A percentile compares a stretch with the other conserved stretches of the same genome.
Evolutionary conservation across 2,113 vertebrate genomes (phyloP).

Genomic region (Phasianus colchicus): DNA sequence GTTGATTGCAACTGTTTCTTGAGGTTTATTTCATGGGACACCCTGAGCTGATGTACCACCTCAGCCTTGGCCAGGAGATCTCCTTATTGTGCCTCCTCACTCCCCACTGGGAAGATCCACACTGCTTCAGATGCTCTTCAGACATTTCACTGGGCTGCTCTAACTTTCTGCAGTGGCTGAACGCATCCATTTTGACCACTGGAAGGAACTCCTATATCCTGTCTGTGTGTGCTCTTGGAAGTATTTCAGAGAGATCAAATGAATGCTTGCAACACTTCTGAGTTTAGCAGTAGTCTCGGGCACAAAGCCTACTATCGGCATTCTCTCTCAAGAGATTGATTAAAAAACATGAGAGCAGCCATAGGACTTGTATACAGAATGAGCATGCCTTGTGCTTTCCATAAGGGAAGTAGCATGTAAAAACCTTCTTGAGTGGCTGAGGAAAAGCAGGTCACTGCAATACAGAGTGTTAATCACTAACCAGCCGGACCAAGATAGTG

Average conservation of each 20-base stretch:
- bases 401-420: neutral
- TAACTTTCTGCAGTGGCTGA: neutral
- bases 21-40: neutral
- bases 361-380: neutral
- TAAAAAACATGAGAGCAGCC: neutral
- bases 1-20: neutral
- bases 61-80: neutral
- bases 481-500: constrained; percentile 13
- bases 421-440: neutral
- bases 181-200: fast-evolving
- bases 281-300: neutral
- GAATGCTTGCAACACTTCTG: neutral
- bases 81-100: neutral
- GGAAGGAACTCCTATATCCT: neutral
- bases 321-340: neutral
- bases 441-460: constrained; percentile 40
- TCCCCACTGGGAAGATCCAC: neutral
- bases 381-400: neutral
- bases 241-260: neutral
- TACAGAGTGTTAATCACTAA: constrained; percentile 11
- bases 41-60: neutral
- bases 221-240: neutral
- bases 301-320: neutral
- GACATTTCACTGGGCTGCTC: neutral
- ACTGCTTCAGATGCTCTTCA: neutral